Evolutionary conservation across 2,888 invertebrate species (phyloP).

Genomic region (Sinhomidia bicolor): DNA sequence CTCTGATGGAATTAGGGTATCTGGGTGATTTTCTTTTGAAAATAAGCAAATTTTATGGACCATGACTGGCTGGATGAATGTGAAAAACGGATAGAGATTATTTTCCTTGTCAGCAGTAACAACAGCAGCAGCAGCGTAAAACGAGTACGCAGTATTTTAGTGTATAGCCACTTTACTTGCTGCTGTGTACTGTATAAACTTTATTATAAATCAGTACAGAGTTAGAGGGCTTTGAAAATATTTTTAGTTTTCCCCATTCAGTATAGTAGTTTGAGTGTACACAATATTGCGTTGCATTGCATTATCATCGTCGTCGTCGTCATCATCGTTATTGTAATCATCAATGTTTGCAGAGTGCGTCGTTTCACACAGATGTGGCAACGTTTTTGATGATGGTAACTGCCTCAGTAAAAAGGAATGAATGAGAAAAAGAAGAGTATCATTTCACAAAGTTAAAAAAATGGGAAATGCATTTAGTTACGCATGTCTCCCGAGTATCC

Average conservation of each 20-base stretch:
- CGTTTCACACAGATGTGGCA: slow-evolving; percentile 58
- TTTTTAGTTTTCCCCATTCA: background rate
- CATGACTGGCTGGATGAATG: slow-evolving; percentile 62
- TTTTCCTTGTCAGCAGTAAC: slow-evolving; percentile 29
- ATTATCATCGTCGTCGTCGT: background rate
- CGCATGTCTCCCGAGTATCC: slow-evolving; percentile 60
- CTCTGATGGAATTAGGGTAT: slow-evolving; percentile 48
- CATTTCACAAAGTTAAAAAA: too few species aligned
- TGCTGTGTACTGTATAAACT: background rate
- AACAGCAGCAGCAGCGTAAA: background rate
- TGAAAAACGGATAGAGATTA: slow-evolving; percentile 45
- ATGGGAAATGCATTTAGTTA: slow-evolving; percentile 55
- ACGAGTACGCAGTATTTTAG: background rate
- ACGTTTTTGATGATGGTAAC: slow-evolving; percentile 14
- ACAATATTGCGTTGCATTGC: background rate
- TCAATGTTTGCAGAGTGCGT: background rate
- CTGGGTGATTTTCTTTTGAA: slow-evolving; percentile 56
- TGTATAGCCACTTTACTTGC: background rate
- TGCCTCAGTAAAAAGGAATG: background rate
- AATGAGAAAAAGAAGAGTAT: background rate
- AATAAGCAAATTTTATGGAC: slow-evolving; percentile 62
- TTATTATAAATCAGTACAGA: too few species aligned
- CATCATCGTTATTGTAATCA: slow-evolving; percentile 21
- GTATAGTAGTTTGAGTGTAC: background rate
- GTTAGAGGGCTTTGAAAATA: too few species aligned